Percentiles rank a stretch among this genome's conserved stretches.
Conservation (phyloP, 2,113 vertebrate genomes). For the Odobenus rosmarus region DNA sequence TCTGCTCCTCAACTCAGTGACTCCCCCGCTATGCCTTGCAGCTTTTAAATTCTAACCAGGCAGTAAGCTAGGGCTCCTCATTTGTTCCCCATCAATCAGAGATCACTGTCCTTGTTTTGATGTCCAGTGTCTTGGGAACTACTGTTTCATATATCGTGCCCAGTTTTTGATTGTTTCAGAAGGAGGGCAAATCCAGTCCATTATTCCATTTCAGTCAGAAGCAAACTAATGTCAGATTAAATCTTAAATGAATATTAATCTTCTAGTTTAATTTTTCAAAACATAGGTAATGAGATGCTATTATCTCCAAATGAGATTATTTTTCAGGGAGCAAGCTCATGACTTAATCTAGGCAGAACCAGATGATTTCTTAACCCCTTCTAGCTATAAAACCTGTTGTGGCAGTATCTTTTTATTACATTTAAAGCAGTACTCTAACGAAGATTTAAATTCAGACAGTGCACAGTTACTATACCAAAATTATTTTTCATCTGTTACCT, state of each 20-base stretch:
- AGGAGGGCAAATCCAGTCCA: neutral
- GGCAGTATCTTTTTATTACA: neutral
- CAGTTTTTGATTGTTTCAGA: conserved; percentile 15
- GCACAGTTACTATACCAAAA: neutral
- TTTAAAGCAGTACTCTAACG: neutral
- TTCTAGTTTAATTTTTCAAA: conserved; percentile 37
- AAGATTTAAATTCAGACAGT: conserved; percentile 2
- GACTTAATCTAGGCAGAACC: neutral
- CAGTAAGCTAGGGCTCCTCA: too few species aligned
- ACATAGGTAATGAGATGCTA: neutral
- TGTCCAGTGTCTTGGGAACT: neutral
- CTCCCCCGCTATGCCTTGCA: neutral
- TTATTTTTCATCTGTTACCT: neutral
- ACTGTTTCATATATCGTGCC: neutral
- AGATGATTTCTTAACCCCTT: neutral
- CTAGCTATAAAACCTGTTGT: neutral
- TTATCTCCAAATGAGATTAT: neutral
- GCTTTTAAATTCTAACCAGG: neutral
- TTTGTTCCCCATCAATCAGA: neutral
- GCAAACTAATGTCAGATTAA: neutral
- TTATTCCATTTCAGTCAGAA: neutral
- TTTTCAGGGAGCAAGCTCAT: neutral
- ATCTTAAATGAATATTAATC: conserved; percentile 20
- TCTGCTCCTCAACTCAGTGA: neutral
- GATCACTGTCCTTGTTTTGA: neutral